Conservation (phyloP, 2,113 vertebrate genomes). For the Phalacrocorax pelagicus region DNA sequence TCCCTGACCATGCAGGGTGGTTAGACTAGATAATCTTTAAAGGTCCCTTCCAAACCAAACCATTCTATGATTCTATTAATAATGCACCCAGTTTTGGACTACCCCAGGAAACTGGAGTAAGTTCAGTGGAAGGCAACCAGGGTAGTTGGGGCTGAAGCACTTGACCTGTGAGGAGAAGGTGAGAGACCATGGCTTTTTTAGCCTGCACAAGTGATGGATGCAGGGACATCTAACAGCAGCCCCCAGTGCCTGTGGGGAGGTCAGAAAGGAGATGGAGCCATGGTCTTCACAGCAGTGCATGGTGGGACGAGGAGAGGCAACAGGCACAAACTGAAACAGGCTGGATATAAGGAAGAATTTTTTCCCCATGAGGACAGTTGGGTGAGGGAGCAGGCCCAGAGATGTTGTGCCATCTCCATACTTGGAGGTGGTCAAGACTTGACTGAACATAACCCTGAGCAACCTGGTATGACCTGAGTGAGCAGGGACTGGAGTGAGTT, state of each 20-base stretch:
- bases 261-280: not conserved
- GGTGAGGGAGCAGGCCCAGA: not conserved
- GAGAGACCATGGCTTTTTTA: not conserved
- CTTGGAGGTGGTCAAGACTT: not conserved
- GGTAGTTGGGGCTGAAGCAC: not conserved
- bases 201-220: not conserved
- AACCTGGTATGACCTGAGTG: not conserved
- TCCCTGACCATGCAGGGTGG: not conserved
- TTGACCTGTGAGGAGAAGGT: not conserved
- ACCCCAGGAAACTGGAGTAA: not conserved
- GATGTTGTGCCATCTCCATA: not conserved
- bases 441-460: not conserved
- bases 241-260: not conserved
- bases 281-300: not conserved
- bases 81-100: not conserved
- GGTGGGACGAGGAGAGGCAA: not conserved
- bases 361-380: not conserved
- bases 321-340: not conserved
- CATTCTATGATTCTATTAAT: not conserved
- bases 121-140: not conserved
- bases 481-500: not conserved
- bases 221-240: not conserved
- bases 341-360: not conserved
- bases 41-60: not conserved
- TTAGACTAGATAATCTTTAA: not conserved